Percentiles rank a stretch among this genome's conserved stretches.
Evolutionary conservation across 2,113 vertebrate genomes (phyloP).

Genomic region (Vulpes vulpes): DNA sequence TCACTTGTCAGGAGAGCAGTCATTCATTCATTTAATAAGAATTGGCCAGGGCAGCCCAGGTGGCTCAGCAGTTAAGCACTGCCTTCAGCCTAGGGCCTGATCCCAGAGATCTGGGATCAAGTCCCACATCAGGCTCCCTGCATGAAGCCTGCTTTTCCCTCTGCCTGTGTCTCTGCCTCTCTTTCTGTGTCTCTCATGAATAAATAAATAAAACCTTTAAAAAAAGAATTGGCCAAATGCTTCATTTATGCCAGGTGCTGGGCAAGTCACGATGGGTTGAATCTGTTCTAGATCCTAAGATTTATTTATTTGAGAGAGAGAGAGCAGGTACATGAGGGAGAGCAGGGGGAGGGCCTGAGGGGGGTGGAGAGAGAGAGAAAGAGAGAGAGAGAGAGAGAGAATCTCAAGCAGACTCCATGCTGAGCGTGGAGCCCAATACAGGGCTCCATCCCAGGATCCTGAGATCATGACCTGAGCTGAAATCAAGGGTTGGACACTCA

Average conservation of each 20-base stretch:
- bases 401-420: not conserved
- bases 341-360: not conserved
- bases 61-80: no score
- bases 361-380: not conserved
- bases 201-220: no score
- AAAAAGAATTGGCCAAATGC: not conserved
- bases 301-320: not conserved
- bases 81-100: no score
- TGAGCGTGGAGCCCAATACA: not conserved
- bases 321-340: not conserved
- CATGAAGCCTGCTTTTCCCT: no score
- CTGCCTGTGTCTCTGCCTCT: no score
- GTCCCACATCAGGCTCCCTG: no score
- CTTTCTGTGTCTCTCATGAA: no score
- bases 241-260: not conserved
- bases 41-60: not conserved
- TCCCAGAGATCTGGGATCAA: no score
- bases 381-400: no score
- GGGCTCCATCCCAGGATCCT: not conserved
- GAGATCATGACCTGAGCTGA: not conserved
- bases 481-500: not conserved
- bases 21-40: not conserved
- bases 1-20: not conserved
- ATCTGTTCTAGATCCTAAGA: not conserved
- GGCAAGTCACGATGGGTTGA: not conserved